Base-by-base conservation (phyloP, 2,888 invertebrate genomes). In the Alsophila aescularia region DNA sequence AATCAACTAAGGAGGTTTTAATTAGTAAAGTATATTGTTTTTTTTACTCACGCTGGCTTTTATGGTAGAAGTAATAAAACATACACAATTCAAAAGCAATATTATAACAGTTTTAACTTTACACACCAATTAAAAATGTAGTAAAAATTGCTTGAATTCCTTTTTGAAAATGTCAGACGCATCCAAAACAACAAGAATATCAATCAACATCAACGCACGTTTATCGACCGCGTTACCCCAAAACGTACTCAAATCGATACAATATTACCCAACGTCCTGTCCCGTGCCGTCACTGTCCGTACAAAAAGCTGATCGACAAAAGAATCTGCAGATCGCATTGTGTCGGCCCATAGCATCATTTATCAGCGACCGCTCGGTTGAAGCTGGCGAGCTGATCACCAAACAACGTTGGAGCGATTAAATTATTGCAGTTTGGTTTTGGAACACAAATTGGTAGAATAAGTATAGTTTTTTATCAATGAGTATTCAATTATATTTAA, bases 291-390 rank as follows among this genome's bases (percentile, higher is more conserved):
- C 85, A 78, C 75, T 80, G 87, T 83, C 85, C 86, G 81, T 84
- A 90, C 87, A 90, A 90, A 90, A 90, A 90, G 73, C 73, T 78
- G 77, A 75, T 76, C 79, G 77, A 88, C 89, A 90, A 91, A 90
- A 87, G 90, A 90, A 87, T 90, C 82, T 85, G 87, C 88, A 85
- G 80, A 78, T 75, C 83, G 85, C 82, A 89, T 90, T 91, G 90
- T 91, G 81, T 81, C 68, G 72, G 69, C 69, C 69, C 63, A 48
- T 60, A 61, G 59, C 70, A 82, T 85, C 90, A 91, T 91, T 91
- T 87, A 90, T 91, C 90, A 91, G 73, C 74, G 83, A 87, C n/a
- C 90, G 90, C 85, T 87, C 77, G 35, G 40, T 31, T 50, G 55
- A 37, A 80, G 75, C 73, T 87, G 87, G 68, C 81, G 77, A 69